phyloP scores from a whole-genome alignment of 2,113 vertebrate species.

The Potamarius usumacintae region DNA sequence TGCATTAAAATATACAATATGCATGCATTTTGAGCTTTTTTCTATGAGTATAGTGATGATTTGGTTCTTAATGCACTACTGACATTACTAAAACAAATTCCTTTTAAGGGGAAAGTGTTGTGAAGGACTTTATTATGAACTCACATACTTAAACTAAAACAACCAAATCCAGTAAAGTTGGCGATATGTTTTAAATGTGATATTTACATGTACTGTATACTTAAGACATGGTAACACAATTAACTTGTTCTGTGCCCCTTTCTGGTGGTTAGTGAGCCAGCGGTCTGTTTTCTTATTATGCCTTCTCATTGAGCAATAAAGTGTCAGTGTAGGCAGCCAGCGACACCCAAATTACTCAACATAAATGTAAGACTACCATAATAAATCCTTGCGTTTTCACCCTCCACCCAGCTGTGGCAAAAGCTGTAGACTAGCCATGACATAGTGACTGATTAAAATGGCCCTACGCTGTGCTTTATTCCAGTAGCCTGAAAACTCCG shows the following conservation, averaged over 20 bases:
- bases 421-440: neutral
- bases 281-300: conserved; percentile 7
- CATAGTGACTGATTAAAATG: neutral
- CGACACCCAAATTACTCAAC: neutral
- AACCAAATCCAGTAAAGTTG: neutral
- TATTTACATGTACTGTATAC: neutral
- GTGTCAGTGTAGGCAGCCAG: neutral
- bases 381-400: conserved; percentile 7
- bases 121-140: neutral
- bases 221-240: neutral
- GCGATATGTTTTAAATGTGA: neutral
- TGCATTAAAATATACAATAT: neutral
- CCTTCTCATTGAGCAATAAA: conserved; percentile 12
- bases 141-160: neutral
- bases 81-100: neutral
- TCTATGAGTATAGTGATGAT: neutral
- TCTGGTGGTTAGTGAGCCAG: conserved; percentile 1
- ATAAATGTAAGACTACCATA: conserved; percentile 15
- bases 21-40: neutral
- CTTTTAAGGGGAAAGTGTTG: neutral
- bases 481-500: neutral
- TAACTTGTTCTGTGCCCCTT: neutral
- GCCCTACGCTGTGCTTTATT: neutral
- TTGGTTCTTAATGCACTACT: neutral
- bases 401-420: neutral